These are phyloP conservation scores for Chaetodon auriga DNA, from an alignment of 2,113 vertebrate species.

Conservation along the genomic window DNA sequence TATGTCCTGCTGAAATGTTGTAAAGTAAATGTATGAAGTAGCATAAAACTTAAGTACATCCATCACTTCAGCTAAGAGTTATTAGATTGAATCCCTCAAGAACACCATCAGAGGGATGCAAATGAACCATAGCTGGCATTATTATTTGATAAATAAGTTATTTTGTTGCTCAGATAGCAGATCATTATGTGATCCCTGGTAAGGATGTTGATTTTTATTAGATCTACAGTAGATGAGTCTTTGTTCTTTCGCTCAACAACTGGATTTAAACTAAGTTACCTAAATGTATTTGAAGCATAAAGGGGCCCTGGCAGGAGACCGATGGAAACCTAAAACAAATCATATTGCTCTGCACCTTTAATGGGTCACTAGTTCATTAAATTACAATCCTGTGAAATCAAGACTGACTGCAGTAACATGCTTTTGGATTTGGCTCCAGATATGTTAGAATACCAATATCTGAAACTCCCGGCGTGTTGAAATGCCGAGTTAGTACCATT, in stretches of 20 bases:
- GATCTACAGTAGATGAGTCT: no score
- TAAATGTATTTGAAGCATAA: no score
- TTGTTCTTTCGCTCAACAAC: no score
- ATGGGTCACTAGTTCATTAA: background rate
- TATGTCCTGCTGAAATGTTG: background rate
- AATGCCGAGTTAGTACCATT: conserved; percentile 25
- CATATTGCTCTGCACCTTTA: background rate
- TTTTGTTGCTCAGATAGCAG: background rate
- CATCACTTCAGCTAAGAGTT: no score
- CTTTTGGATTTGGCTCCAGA: background rate
- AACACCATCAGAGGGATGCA: no score
- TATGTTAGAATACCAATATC: background rate
- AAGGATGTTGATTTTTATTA: no score
- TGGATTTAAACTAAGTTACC: no score
- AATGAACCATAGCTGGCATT: background rate
- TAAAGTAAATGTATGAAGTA: background rate
- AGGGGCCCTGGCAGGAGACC: background rate
- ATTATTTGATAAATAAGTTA: background rate
- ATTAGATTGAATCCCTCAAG: background rate
- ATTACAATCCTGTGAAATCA: conserved; percentile 13
- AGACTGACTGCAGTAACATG: background rate
- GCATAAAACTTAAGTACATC: background rate
- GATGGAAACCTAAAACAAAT: background rate
- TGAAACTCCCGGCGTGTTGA: background rate
- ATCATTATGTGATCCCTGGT: no score